Evolutionary conservation across 2,797 vertebrate genomes (phyloP), one percentile per base, ranked within the genome.

Genomic region (Setipinna tenuifilis): DNA sequence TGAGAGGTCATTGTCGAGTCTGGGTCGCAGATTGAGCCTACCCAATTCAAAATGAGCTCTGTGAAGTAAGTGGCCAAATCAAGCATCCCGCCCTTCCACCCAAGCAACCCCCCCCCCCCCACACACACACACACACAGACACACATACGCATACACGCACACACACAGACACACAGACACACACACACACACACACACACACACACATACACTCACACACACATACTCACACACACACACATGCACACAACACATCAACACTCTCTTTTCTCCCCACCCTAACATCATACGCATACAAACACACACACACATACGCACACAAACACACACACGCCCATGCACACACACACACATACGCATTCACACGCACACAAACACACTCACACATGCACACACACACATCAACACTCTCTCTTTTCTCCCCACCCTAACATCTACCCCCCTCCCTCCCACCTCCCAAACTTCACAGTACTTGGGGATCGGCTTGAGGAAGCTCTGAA

Each of bases 51-150:
- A 83, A 85, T 82, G 9, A 78, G 25, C 48, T 25, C 57, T 21
- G 82, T 86, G 83, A 6, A 82, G 71, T 75, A 23, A 54, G 68
- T 62, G 81, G 89, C 86, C 83, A 90, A 84, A 89, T 84, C 50
- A 41, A 16, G 65, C 88, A 89, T 89, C 91, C 91, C 92, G 93
- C 92, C 93, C 91, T 91, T 91, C 89, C 85, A 89, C 89, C 86
- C 80, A 4, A 6, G 23, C 6, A 54, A 3, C 58, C 58, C 19
- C 2, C 58, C 58, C 16, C 2, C 58, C 2, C 19, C 6, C 50
- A 11, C 50, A 11, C 50, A 11, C 50, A 11, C 50, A 11, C 50
- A 11, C 50, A 11, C 6, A 7, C 6, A 54, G 6, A 54, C 50
- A 54, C 50, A 11, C 50, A 54, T 10, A 54, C 50, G 19, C 62